A percentile compares a stretch with the other conserved stretches of the same genome.
Conservation (phyloP, 2,888 invertebrate genomes). For the Seira ritae region DNA sequence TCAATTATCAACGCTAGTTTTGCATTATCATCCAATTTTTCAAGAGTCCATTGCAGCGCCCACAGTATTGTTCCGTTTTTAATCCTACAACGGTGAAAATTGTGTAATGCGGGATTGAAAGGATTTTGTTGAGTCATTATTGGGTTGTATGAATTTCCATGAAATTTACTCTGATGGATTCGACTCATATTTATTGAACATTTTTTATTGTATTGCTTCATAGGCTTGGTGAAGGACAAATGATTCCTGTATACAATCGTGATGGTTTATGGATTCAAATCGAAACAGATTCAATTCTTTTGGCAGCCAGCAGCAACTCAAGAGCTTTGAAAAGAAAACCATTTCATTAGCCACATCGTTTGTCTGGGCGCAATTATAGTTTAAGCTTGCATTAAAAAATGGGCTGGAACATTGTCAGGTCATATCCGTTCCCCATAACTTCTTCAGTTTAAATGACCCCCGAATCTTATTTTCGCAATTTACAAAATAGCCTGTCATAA, state of each 20-base stretch:
- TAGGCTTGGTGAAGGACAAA: too few relatives aligned
- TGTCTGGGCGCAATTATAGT: too few relatives aligned
- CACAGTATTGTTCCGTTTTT: not conserved
- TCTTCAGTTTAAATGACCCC: conserved; percentile 49
- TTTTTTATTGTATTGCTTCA: too few relatives aligned
- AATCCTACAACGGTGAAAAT: conserved; percentile 38
- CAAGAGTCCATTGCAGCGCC: conserved; percentile 22
- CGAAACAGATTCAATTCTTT: too few relatives aligned
- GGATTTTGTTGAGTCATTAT: conserved; percentile 56
- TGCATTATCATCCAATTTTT: too few relatives aligned
- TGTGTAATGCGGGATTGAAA: conserved; percentile 39
- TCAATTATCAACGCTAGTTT: conserved; percentile 30
- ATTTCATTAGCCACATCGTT: too few relatives aligned
- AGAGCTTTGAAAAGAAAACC: too few relatives aligned
- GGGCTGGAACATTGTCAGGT: conserved; percentile 55
- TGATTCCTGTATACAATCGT: too few relatives aligned
- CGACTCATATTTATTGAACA: too few relatives aligned
- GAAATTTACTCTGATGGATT: not conserved
- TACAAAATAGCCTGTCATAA: conserved; percentile 51
- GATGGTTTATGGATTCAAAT: too few relatives aligned
- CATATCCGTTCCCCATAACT: conserved; percentile 41
- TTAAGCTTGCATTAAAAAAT: conserved; percentile 16
- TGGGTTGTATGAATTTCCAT: conserved; percentile 57
- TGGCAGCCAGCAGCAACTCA: too few relatives aligned
- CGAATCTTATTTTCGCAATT: conserved; percentile 44